Percentiles rank a stretch among this genome's conserved stretches.
Evolutionary conservation across 2,797 vertebrate species (phyloP).

Genomic region (Austrolebias charrua): DNA sequence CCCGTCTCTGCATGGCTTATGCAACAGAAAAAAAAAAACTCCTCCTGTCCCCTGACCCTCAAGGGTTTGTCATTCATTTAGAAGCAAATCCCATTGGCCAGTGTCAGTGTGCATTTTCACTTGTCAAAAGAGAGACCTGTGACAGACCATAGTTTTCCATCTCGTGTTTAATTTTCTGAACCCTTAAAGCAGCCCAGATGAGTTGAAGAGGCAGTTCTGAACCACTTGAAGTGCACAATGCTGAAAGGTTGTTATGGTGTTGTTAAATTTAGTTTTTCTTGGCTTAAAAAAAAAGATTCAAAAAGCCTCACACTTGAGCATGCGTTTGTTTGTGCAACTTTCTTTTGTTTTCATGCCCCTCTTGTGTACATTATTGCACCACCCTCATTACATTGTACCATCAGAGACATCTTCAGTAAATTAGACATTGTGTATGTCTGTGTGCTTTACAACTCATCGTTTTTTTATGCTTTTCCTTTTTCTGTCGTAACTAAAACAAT

Average conservation of each 20-base stretch:
- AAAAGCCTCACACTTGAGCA: not conserved
- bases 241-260: slow-evolving; percentile 1
- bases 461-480: not conserved
- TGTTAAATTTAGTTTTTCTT: slow-evolving; percentile 13
- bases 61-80: not conserved
- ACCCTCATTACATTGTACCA: slow-evolving; percentile 16
- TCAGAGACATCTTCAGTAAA: slow-evolving; percentile 3
- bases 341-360: slow-evolving; percentile 21
- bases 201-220: not conserved
- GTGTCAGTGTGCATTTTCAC: not conserved
- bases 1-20: not conserved
- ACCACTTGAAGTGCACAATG: not conserved
- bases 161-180: slow-evolving; percentile 1
- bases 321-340: slow-evolving; percentile 11
- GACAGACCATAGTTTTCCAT: not conserved
- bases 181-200: not conserved
- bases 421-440: not conserved
- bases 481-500: not conserved
- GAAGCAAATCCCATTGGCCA: not conserved
- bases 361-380: slow-evolving; percentile 6
- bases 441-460: not conserved
- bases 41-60: not conserved
- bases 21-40: not conserved
- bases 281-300: slow-evolving; percentile 19
- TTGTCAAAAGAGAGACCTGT: not conserved